Percentiles rank a stretch among this genome's conserved stretches.
Conservation (phyloP, 2,797 vertebrate genomes). For the Pseudotriccus pelzelni region DNA sequence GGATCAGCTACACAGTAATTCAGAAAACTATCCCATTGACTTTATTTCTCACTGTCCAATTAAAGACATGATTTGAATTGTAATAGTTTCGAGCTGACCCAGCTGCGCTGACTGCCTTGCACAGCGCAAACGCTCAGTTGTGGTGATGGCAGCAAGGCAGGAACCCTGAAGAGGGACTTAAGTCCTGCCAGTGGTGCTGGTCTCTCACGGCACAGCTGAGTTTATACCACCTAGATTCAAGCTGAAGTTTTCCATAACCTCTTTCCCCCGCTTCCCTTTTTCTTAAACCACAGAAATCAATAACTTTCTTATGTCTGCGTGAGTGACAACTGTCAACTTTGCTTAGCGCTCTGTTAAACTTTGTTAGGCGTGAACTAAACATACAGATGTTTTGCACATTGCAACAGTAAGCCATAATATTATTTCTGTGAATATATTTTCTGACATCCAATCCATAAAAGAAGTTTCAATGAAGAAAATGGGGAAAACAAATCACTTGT, state of each 20-base stretch:
- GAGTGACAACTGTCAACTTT: background rate
- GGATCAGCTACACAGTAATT: constrained; percentile 39
- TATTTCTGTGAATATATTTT: constrained; percentile 25
- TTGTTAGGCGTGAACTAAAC: background rate
- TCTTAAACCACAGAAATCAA: background rate
- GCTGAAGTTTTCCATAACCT: constrained; percentile 6
- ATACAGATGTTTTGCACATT: constrained; percentile 40
- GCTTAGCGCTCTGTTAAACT: constrained; percentile 30
- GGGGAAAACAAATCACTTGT: background rate
- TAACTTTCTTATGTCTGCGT: background rate
- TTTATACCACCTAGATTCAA: background rate
- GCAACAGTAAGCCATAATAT: constrained; percentile 8
- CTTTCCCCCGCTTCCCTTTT: background rate
- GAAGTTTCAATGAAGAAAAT: background rate
- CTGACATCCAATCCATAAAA: background rate
- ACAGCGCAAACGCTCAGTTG: rapidly evolving
- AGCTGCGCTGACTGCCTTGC: background rate
- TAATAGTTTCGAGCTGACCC: constrained; percentile 44
- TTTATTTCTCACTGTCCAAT: constrained; percentile 41
- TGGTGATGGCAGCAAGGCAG: background rate
- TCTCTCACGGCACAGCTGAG: background rate
- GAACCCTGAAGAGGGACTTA: background rate
- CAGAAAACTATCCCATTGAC: constrained; percentile 70
- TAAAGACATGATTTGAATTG: background rate
- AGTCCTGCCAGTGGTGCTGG: background rate